Evolutionary conservation across 2,797 vertebrate genomes (phyloP).

Genomic region (Prunella strophiata): DNA sequence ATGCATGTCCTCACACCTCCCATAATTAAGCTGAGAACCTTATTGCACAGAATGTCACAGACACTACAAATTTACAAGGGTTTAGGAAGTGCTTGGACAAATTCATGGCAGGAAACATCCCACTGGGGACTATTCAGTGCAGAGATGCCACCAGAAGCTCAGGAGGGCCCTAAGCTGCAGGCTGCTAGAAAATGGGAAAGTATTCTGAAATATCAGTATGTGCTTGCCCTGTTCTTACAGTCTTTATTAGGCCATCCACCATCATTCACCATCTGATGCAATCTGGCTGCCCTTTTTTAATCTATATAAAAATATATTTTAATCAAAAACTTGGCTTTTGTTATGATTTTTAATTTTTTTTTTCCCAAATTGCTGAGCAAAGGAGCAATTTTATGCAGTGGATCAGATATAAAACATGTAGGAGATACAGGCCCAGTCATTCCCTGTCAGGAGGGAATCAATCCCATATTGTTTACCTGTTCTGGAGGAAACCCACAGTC

Average conservation of each 20-base stretch:
- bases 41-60: background rate
- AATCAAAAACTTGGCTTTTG: background rate
- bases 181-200: background rate
- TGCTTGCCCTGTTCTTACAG: background rate
- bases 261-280: background rate
- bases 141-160: background rate
- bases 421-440: background rate
- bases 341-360: background rate
- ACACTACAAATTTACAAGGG: background rate
- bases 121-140: background rate
- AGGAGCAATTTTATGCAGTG: background rate
- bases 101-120: background rate
- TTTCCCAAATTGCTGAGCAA: background rate
- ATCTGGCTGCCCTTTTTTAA: background rate
- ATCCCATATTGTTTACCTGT: background rate
- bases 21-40: conserved; percentile 10
- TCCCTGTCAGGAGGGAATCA: background rate
- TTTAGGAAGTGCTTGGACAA: background rate
- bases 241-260: background rate
- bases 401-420: background rate
- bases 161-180: background rate
- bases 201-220: background rate
- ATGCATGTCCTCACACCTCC: background rate
- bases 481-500: background rate
- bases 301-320: background rate